These are phyloP conservation scores for Drosophila peninsularis DNA, from an alignment of 2,888 invertebrate genomes.

Conservation along the genomic window DNA sequence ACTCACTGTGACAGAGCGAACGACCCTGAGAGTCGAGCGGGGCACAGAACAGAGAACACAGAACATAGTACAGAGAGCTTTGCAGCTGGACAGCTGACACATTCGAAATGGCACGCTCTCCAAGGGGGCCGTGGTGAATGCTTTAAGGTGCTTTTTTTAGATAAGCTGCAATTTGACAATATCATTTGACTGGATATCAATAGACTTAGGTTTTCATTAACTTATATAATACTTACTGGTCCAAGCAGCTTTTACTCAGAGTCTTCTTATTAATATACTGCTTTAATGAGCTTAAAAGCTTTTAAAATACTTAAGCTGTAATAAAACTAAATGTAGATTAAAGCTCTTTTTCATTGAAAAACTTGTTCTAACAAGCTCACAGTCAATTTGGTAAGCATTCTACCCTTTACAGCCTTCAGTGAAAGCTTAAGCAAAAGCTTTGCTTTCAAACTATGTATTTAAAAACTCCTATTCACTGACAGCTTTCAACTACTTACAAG, in stretches of 20 bases:
- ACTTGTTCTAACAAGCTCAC: too few species aligned
- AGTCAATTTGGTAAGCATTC: too few species aligned
- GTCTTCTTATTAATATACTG: neutral
- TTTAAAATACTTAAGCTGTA: too few species aligned
- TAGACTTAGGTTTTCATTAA: neutral
- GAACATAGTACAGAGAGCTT: constrained; percentile 15
- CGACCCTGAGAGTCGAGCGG: neutral
- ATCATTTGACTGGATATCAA: neutral
- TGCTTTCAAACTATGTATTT: too few species aligned
- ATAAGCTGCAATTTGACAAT: neutral
- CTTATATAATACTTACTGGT: neutral
- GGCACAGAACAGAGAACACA: neutral
- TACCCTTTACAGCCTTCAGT: too few species aligned
- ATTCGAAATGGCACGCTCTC: neutral
- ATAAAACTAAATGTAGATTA: neutral
- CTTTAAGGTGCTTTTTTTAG: neutral
- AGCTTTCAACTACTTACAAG: too few species aligned
- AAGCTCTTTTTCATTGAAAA: neutral
- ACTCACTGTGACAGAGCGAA: constrained; percentile 19
- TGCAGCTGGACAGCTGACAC: constrained; percentile 18
- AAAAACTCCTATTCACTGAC: too few species aligned
- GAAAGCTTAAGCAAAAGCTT: too few species aligned
- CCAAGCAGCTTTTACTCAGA: too few species aligned
- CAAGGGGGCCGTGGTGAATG: neutral
- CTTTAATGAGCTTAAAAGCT: neutral